Conservation (phyloP, 1,140 invertebrate species). For the Eueides isabella region DNA sequence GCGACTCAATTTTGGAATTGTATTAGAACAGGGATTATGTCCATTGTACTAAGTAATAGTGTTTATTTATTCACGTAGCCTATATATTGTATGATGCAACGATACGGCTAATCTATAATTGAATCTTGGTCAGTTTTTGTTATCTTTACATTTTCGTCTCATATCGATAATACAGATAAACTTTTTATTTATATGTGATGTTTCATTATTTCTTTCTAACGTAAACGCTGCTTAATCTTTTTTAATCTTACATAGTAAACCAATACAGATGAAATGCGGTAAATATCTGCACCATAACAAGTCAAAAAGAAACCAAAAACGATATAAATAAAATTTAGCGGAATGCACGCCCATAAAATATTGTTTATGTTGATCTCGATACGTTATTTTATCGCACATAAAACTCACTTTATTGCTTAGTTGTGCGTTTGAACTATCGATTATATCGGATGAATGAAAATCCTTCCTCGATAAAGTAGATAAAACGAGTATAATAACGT, state of each 20-base stretch:
- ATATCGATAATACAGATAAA: constrained; percentile 30
- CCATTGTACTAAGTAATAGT: constrained; percentile 78
- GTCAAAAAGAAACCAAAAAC: constrained; percentile 44
- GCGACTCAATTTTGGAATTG: constrained; percentile 63
- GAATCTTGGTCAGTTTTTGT: constrained; percentile 67
- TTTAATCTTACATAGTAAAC: background rate
- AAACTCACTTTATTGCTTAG: constrained; percentile 68
- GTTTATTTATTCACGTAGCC: constrained; percentile 81
- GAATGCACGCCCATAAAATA: constrained; percentile 76
- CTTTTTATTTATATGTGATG: background rate
- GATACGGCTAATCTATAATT: constrained; percentile 80
- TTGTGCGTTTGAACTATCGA: constrained; percentile 64
- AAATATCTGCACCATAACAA: constrained; percentile 10
- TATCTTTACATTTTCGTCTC: constrained; percentile 61
- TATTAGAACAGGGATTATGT: constrained; percentile 70
- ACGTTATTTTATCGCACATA: constrained; percentile 75
- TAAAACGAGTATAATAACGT: background rate
- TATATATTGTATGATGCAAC: constrained; percentile 67
- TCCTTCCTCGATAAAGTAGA: constrained; percentile 7
- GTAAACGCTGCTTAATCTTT: background rate
- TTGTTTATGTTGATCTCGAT: constrained; percentile 76
- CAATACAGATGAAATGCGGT: constrained; percentile 9
- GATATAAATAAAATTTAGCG: constrained; percentile 76
- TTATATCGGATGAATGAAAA: constrained; percentile 43
- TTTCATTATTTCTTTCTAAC: background rate